Evolutionary conservation across 2,797 vertebrate genomes (phyloP).

Genomic region (Steatocranus sp.): DNA sequence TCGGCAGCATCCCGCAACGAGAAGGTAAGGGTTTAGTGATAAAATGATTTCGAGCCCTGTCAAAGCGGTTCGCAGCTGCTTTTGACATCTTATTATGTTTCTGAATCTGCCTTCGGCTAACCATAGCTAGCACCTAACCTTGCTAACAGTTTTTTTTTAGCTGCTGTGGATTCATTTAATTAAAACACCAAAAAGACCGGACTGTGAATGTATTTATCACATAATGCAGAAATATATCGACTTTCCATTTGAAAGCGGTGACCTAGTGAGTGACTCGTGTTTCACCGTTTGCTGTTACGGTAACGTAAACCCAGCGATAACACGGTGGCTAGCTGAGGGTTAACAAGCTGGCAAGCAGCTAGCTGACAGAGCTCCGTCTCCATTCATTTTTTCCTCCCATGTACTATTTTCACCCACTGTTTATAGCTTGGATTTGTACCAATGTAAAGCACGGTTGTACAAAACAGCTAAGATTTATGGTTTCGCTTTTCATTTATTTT

Average conservation of each 20-base stretch:
- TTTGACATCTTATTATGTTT: not conserved
- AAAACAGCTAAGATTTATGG: not conserved
- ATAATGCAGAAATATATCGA: not conserved
- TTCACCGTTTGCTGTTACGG: slow-evolving; percentile 8
- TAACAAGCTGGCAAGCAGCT: not conserved
- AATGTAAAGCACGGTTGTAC: no score
- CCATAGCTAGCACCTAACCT: slow-evolving; percentile 42
- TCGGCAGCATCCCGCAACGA: slow-evolving; percentile 11
- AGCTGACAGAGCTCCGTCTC: not conserved
- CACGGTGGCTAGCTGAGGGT: slow-evolving; percentile 32
- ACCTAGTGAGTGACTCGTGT: not conserved
- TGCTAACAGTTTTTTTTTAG: slow-evolving; percentile 13
- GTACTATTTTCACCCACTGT: not conserved
- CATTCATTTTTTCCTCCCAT: slow-evolving; percentile 41
- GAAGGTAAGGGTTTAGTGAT: slow-evolving; percentile 22
- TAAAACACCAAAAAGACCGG: no score
- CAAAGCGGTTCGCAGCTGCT: not conserved
- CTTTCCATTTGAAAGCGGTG: not conserved
- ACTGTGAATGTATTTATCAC: not conserved
- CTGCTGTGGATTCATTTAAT: not conserved
- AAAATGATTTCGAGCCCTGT: not conserved
- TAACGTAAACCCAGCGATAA: not conserved
- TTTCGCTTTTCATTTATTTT: slow-evolving; percentile 3
- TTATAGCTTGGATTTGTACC: not conserved
- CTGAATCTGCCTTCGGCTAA: slow-evolving; percentile 30